Base-by-base conservation (phyloP, 2,113 vertebrate genomes). In the Cinclus mexicanus region DNA sequence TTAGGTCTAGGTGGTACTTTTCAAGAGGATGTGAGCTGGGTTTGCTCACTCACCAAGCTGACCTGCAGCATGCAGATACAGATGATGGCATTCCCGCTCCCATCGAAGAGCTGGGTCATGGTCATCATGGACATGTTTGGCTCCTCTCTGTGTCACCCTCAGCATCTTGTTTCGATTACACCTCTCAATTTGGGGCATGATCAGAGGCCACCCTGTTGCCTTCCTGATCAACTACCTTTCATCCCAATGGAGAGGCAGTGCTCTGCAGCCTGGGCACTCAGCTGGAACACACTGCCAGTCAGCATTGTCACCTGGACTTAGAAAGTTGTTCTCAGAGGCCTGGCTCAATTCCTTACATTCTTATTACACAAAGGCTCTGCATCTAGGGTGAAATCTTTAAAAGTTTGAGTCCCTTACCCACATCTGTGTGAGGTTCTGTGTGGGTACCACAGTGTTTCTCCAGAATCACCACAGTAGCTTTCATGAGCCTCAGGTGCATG, bases 31-130 rank as follows among this genome's bases (percentile, higher is more conserved):
- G 33, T 33, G 50, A 79, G 25, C 46, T 49, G 24, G 1, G 1
- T 60, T 88, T 88, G 37, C 50, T 91, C n/a, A 4, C 16, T 77
- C 8, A 4, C 7, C 63, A 57, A 39, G 35, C 25, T 77, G 42
- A 35, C 14, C 49, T 41, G 46, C 8, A 76, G 28, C 25, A 23
- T 29, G 50, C 12, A 37, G 31, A 15, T 44, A 8, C 7, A 21
- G 15, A n/a, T 0, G 0, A 16, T 63, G 55, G 22, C 33, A 17
- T 44, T 18, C 21, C 57, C 1, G 2, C 16, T 37, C 33, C 8
- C 11, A 6, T 7, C 5, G 6, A 84, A 37, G 4, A 65, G 6
- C 55, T 65, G 35, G 8, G 18, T 63, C 39, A 7, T 19, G 31
- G 39, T 31, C n/a, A 5, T 20, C 19, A 4, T 3, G 29, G 84